Evolutionary conservation across 35 echinoderm and acorn worm genomes (phyloP).

Genomic region (Ophioderma brevispina): DNA sequence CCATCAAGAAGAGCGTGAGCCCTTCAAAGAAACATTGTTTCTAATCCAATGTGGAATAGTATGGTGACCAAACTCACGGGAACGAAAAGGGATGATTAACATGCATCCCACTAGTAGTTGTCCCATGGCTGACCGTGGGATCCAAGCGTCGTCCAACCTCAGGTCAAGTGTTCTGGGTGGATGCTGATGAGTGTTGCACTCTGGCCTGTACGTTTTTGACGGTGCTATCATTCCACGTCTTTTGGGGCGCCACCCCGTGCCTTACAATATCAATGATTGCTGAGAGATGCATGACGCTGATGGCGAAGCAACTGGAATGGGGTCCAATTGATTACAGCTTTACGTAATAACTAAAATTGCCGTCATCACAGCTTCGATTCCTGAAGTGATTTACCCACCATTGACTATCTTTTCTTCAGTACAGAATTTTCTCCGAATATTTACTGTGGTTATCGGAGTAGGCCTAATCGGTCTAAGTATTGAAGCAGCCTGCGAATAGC

Average conservation of each 20-base stretch:
- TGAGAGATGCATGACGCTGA: constrained; percentile 29
- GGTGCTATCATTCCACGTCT: constrained; percentile 44
- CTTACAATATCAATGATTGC: constrained; percentile 44
- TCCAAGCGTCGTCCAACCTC: constrained; percentile 64
- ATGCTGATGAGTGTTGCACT: constrained; percentile 15
- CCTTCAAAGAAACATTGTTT: constrained; percentile 63
- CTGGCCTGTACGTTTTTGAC: constrained; percentile 37
- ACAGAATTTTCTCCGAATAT: too few species aligned
- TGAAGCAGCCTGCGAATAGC: too few species aligned
- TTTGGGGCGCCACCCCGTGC: constrained; percentile 31
- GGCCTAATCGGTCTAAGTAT: too few species aligned
- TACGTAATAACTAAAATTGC: too few species aligned
- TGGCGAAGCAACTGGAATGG: constrained; percentile 25
- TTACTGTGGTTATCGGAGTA: too few species aligned
- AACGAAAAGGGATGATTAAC: constrained; percentile 64
- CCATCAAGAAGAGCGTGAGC: constrained; percentile 25
- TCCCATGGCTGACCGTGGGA: constrained; percentile 67
- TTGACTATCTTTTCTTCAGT: too few species aligned
- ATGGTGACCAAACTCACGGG: constrained; percentile 39
- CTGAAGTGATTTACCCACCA: too few species aligned
- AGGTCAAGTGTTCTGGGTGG: constrained; percentile 57
- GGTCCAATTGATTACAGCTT: neutral
- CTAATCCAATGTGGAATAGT: constrained; percentile 82
- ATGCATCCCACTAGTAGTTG: constrained; percentile 80
- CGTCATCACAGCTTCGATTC: too few species aligned